Evolutionary conservation across 2,888 invertebrate genomes (phyloP).

Genomic region (Amorpha juglandis): DNA sequence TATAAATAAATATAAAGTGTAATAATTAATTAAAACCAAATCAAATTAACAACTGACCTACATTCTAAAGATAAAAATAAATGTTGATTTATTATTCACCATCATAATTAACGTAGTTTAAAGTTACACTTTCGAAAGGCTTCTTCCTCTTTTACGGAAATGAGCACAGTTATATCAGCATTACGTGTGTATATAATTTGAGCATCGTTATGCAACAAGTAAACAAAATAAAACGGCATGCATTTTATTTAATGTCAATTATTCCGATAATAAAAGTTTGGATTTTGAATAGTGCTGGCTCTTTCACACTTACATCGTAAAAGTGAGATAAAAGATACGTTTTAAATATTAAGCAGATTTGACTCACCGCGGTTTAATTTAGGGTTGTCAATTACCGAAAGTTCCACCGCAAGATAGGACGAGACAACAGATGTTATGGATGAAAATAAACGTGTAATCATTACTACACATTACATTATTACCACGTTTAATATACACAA

Average conservation of each 20-base stretch:
- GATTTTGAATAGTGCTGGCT: neutral
- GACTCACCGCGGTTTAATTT: neutral
- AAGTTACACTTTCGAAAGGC: slow-evolving; percentile 16
- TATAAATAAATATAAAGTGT: neutral
- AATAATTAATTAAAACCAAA: neutral
- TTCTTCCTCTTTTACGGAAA: slow-evolving; percentile 23
- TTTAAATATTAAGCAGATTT: neutral
- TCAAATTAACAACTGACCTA: slow-evolving; percentile 8
- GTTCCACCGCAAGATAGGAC: neutral
- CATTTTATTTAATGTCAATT: neutral
- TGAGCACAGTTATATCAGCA: slow-evolving; percentile 21
- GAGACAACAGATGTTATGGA: neutral
- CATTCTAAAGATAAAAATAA: neutral
- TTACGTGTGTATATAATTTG: slow-evolving; percentile 19
- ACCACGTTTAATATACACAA: no score
- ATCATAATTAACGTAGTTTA: slow-evolving; percentile 3
- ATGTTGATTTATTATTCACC: slow-evolving; percentile 3
- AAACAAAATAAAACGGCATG: slow-evolving; percentile 17
- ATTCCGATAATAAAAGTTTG: slow-evolving; percentile 10
- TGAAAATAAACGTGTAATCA: no score
- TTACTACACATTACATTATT: no score
- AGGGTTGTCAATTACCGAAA: neutral
- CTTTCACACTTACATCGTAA: neutral
- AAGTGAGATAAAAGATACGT: neutral
- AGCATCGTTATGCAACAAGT: slow-evolving; percentile 6